Conservation (phyloP, 2,113 vertebrate species). For the Lycaon pictus region DNA sequence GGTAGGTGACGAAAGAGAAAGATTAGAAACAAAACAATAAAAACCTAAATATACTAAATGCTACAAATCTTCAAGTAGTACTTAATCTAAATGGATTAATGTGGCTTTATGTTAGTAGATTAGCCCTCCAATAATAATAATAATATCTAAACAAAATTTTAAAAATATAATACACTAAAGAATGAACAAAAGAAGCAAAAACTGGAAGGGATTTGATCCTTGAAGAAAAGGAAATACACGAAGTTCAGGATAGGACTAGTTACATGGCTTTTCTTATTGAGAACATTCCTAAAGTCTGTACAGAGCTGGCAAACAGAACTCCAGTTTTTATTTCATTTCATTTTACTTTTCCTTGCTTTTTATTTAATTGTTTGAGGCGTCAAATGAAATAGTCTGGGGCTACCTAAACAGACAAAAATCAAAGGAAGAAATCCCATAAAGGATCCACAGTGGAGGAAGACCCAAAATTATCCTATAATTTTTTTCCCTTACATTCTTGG, state of each 20-base stretch:
- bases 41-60: neutral
- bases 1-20: neutral
- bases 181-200: neutral
- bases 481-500: neutral
- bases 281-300: neutral
- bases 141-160: neutral
- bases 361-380: neutral
- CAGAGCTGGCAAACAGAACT: neutral
- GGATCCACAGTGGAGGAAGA: neutral
- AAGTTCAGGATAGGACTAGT: fast-evolving
- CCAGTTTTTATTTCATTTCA: neutral
- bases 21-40: neutral
- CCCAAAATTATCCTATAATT: neutral
- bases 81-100: neutral
- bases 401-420: neutral
- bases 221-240: neutral
- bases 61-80: neutral
- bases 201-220: neutral
- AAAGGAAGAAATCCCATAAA: neutral
- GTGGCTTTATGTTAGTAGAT: neutral
- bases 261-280: neutral
- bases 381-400: neutral
- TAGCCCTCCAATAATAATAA: neutral
- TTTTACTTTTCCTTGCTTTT: neutral
- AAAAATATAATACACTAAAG: neutral